Evolutionary conservation across 2,888 invertebrate species (phyloP), one percentile per base, ranked within the genome.

Genomic region (Sthenelais limicola): DNA sequence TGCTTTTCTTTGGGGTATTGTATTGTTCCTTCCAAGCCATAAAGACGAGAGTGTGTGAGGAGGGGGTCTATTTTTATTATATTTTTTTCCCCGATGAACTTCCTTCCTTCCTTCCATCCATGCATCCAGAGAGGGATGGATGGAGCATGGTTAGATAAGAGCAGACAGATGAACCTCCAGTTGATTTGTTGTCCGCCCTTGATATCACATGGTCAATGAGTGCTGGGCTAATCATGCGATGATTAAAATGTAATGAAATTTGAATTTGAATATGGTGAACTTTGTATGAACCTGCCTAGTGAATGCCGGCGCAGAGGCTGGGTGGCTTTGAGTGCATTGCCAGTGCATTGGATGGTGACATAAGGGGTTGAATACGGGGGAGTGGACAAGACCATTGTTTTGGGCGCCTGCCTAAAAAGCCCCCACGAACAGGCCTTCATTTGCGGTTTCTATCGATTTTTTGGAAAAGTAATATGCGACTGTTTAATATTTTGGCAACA

Each of bases 261-360:
- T 62, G 62, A 62, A 62, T 62, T 62, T 62, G 62, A 62, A 62
- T 62, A 26, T 35, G 62, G 35, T 62, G 62, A 62, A 62, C 62
- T 62, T 62, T 35, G 35, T 21, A 43, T 62, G 62, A 62, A 62
- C 62, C 62, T 62, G 38, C n/a, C n/a, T n/a, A n/a, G n/a, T n/a
- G n/a, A n/a, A n/a, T n/a, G n/a, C n/a, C n/a, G n/a, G n/a, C 33
- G n/a, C 28, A 30, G 54, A 26, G 26, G 54, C 54, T 3, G 26
- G 51, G 51, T n/a, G 51, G 51, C 21, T n/a, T n/a, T 51, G 38
- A 26, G 62, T 35, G 38, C 38, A 43, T 62, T 35, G 15, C 43
- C 26, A 21, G 62, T 62, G 62, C 62, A 62, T 38, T 35, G 38
- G 43, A n/a, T n/a, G n/a, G n/a, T n/a, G n/a, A n/a, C n/a, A 43